A percentile compares a stretch with the other conserved stretches of the same genome.
These are phyloP conservation scores for Orchesella cincta DNA, from an alignment of 1,140 invertebrate species.

Conservation along the genomic window DNA sequence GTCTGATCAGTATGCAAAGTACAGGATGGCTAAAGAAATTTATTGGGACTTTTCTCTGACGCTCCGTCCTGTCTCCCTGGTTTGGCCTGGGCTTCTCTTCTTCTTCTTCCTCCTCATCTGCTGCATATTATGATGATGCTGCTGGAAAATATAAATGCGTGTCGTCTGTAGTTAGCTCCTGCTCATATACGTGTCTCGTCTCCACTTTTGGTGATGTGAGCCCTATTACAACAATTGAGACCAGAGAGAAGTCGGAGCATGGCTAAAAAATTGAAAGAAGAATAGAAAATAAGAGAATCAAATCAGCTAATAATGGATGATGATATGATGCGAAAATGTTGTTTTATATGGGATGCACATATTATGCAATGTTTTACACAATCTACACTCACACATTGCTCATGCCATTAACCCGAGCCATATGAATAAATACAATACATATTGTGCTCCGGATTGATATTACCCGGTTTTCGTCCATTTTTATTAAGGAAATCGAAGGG, in stretches of 20 bases:
- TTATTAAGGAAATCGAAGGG: constrained; percentile 25
- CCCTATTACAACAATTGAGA: constrained; percentile 17
- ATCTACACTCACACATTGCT: no score
- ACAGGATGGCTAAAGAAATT: constrained; percentile 45
- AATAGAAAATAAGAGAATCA: constrained; percentile 28
- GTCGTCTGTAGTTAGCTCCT: no score
- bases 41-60: constrained; percentile 38
- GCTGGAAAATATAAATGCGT: no score
- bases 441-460: background rate
- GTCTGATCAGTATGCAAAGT: constrained; percentile 52
- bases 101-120: constrained; percentile 16
- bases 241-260: background rate
- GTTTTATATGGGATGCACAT: constrained; percentile 13
- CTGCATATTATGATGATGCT: no score
- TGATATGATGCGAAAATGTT: constrained; percentile 30
- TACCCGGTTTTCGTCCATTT: constrained; percentile 16
- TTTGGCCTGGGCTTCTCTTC: constrained; percentile 37
- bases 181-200: no score
- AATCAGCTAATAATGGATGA: constrained; percentile 30
- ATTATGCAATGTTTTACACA: no score
- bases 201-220: background rate
- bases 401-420: constrained; percentile 26
- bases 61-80: background rate
- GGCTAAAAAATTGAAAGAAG: constrained; percentile 1
- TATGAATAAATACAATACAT: constrained; percentile 22